Percentiles rank a stretch among this genome's conserved stretches.
Evolutionary conservation across 2,888 invertebrate genomes (phyloP).

Genomic region (Yponomeuta cagnagella): DNA sequence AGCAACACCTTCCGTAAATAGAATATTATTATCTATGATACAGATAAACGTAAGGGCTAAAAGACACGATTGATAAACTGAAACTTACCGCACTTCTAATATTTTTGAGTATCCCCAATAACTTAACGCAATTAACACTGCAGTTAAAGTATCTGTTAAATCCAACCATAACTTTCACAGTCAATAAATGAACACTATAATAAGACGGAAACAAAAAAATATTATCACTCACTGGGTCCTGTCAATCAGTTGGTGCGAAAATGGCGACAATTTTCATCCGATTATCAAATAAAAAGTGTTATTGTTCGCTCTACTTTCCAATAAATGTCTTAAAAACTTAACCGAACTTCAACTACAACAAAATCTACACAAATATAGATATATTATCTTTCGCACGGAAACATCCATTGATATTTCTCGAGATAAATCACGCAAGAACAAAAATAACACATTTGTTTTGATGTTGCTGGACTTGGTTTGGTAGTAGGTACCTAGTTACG

Average conservation of each 20-base stretch:
- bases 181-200: neutral
- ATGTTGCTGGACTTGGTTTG: neutral
- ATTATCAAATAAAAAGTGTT: neutral
- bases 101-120: neutral
- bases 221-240: constrained; percentile 6
- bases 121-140: neutral
- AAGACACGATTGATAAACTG: neutral
- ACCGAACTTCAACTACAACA: neutral
- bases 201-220: neutral
- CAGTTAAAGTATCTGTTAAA: neutral
- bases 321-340: neutral
- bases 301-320: neutral
- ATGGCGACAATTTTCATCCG: constrained; percentile 18
- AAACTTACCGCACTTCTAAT: constrained; percentile 11
- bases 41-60: too few relatives aligned
- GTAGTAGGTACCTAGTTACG: too few relatives aligned
- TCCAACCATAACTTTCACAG: constrained; percentile 15
- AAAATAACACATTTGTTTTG: neutral
- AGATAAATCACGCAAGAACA: neutral
- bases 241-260: constrained; percentile 17
- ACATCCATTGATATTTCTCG: neutral
- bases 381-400: neutral
- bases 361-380: neutral
- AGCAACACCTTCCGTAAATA: too few relatives aligned
- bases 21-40: too few relatives aligned